Evolutionary conservation across 2,113 vertebrate species (phyloP), one percentile per base, ranked within the genome.

Genomic region (Lagopus muta): DNA sequence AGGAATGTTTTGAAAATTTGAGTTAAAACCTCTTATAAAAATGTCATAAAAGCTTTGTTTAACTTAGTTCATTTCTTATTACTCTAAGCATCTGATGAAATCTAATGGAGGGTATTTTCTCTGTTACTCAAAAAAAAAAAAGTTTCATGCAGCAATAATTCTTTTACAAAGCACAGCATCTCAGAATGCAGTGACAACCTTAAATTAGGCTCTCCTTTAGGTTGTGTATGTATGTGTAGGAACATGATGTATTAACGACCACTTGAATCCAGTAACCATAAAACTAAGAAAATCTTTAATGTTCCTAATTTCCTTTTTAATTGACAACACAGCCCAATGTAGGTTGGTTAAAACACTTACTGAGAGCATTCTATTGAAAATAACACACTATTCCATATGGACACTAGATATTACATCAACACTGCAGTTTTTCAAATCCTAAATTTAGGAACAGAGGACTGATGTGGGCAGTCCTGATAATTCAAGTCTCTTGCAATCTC

Each of bases 341-440:
- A 86, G 82, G 79, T 34, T 88, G 57, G 45, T 67, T 86, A 82
- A 86, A 95, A 94, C 38, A 64, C 42, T 52, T 88, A 54, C 60
- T 45, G 69, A 94, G 65, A 73, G 57, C 65, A 92, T 57, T n/a
- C n/a, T 43, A 60, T 36, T 88, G 75, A 85, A 95, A 89, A 87
- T 57, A 88, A 57, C 65, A 88, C 47, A 48, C 42, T 69, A 16
- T 60, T 93, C 86, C 91, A 96, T 89, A 90, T 73, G 86, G 78
- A 57, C 66, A 82, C 61, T 71, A 94, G 73, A 88, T 61, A 73
- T 22, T 55, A 70, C 22, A 88, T 11, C 30, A 87, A 71, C 78
- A 52, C 13, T n/a, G 27, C 57, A 64, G 20, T 57, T 84, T 74
- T 74, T 75, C 28, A 78, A 3, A 61, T 17, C 13, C 48, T 84